Evolutionary conservation across 2,888 invertebrate genomes (phyloP), one percentile per base, ranked within the genome.

Genomic region (Cyaniris semiargus): DNA sequence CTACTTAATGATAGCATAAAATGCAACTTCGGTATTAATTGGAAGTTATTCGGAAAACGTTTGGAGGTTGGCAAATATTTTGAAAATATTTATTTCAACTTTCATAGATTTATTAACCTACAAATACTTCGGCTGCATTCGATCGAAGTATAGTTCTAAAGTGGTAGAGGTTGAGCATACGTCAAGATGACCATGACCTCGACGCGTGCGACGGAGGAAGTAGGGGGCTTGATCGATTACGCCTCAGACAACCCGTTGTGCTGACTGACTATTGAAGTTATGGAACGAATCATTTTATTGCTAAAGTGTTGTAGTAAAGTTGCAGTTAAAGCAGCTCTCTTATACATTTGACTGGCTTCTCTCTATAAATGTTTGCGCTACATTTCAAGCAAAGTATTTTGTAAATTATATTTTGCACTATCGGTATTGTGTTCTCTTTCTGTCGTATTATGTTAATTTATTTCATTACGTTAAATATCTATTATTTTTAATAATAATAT

Each of bases 171-270:
- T 66, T 66, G 66, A 38, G 72, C 44, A 44, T 77, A 74, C 72
- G 76, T 79, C 75, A 74, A 53, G 76, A 77, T 82, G 87, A 82
- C 87, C 87, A 82, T 88, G 87, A 88, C 87, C 87, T 82, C 87
- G 80, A 84, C 83, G 84, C 82, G 81, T 81, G 83, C 82, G 80
- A 74, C 80, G 79, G 78, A 80, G 82, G 82, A 81, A 81, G 81
- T 81, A 74, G 74, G 81, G 82, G 81, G 81, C 80, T 81, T 82
- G 82, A 83, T 83, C 82, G 82, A 82, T 83, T 74, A 53, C 53
- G 74, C 44, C 23, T 38, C 72, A 72, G 72, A 72, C 78, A 82
- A 82, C 82, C 82, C 80, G 79, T 78, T 78, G 75, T 76, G 78
- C 78, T 78, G 78, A 79, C 78, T 78, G 79, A 79, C 76, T 81